A percentile compares a stretch with the other conserved stretches of the same genome.
phyloP scores from a whole-genome alignment of 2,113 vertebrate genomes.

The Gallinago undulata region DNA sequence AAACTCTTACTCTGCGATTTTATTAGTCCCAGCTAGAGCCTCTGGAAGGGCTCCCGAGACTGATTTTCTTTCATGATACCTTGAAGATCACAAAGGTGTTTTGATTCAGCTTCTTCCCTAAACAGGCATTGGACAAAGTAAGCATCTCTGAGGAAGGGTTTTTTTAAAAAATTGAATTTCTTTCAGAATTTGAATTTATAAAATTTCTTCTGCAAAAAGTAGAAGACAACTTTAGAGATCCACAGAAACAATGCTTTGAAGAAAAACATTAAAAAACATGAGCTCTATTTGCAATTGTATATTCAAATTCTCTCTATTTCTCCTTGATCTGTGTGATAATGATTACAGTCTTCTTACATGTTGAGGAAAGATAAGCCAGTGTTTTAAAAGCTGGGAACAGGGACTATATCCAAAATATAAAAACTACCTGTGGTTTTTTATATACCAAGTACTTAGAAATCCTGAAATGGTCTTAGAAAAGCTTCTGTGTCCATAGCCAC shows the following conservation, averaged over 20 bases:
- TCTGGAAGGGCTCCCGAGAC: neutral
- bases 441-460: neutral
- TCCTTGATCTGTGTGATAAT: neutral
- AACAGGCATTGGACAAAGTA: neutral
- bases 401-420: neutral
- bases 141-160: neutral
- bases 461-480: neutral
- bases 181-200: neutral
- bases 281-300: neutral
- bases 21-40: neutral
- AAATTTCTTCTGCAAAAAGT: neutral
- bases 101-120: neutral
- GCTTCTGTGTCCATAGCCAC: neutral
- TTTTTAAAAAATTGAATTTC: neutral
- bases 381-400: neutral
- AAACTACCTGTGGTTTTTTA: neutral
- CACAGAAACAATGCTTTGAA: neutral
- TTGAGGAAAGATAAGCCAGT: neutral
- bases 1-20: neutral
- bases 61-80: neutral
- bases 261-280: neutral
- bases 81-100: neutral
- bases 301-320: neutral
- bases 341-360: neutral
- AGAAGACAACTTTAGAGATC: neutral